Conservation (phyloP, 1,140 invertebrate species). For the Leptinotarsa lineolata region DNA sequence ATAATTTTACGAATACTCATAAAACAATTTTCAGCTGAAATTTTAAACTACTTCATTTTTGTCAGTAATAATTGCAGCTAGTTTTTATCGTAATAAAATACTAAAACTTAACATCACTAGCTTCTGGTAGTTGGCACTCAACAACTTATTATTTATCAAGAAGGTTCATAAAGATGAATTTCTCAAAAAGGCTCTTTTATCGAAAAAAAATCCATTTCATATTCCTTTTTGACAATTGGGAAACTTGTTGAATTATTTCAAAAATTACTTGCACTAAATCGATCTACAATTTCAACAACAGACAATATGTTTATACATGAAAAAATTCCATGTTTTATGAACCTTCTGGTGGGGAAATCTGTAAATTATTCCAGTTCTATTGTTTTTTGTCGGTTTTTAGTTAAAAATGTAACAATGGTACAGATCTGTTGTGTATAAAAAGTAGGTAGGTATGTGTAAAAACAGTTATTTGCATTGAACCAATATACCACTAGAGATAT, state of each 20-base stretch:
- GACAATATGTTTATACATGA: too few species aligned
- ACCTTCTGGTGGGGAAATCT: neutral
- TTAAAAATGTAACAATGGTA: slow-evolving; percentile 30
- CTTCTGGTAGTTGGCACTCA: slow-evolving; percentile 54
- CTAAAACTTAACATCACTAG: slow-evolving; percentile 45
- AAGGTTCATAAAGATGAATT: neutral
- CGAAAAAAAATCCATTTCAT: too few species aligned
- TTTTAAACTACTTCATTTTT: slow-evolving; percentile 7
- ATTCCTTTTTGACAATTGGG: too few species aligned
- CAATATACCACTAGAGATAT: neutral
- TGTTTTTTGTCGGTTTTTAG: slow-evolving; percentile 13
- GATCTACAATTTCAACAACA: too few species aligned
- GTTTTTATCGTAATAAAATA: slow-evolving; percentile 32
- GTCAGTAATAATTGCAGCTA: neutral
- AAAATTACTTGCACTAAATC: too few species aligned
- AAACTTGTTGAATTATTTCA: too few species aligned
- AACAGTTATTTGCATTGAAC: neutral
- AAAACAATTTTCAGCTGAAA: slow-evolving; percentile 10
- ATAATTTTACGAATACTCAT: neutral
- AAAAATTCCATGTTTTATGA: neutral
- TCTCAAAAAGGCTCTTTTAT: too few species aligned
- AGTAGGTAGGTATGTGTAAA: slow-evolving; percentile 15
- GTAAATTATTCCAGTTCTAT: slow-evolving; percentile 43
- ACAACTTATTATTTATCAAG: slow-evolving; percentile 30
- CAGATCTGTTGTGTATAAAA: slow-evolving; percentile 19